phyloP scores from a whole-genome alignment of 2,888 invertebrate species.

The Rhodophaea formosa region DNA sequence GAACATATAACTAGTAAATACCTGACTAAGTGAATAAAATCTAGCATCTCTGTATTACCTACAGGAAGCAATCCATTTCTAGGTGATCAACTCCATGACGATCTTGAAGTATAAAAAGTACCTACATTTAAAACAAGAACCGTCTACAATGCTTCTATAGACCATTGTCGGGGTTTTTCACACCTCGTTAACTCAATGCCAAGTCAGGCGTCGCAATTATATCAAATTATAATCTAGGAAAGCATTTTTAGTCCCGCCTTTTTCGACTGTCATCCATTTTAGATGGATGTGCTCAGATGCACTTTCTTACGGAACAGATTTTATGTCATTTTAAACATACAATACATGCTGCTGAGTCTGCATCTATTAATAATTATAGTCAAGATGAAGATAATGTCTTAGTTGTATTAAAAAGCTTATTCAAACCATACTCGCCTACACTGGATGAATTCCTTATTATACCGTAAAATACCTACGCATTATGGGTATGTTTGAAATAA shows the following conservation, averaged over 20 bases:
- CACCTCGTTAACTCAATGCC: constrained; percentile 14
- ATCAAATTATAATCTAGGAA: not conserved
- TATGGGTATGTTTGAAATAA: too few relatives aligned
- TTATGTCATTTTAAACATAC: not conserved
- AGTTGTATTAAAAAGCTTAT: too few relatives aligned
- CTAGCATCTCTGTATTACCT: not conserved
- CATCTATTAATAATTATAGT: too few relatives aligned
- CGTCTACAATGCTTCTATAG: constrained; percentile 2
- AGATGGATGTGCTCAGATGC: not conserved
- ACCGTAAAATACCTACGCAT: too few relatives aligned
- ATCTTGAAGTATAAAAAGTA: constrained; percentile 9
- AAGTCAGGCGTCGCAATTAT: not conserved
- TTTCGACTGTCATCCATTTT: not conserved
- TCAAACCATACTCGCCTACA: too few relatives aligned
- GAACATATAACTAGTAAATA: not conserved
- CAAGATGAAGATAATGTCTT: too few relatives aligned
- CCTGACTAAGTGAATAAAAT: not conserved
- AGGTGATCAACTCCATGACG: constrained; percentile 33
- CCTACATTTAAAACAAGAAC: constrained; percentile 11
- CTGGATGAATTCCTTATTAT: too few relatives aligned
- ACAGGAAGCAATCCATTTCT: constrained; percentile 7
- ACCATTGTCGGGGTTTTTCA: constrained; percentile 14
- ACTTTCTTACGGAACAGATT: not conserved
- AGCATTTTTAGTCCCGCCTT: not conserved
- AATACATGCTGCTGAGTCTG: not conserved